Evolutionary conservation across 2,797 vertebrate species (phyloP), one percentile per base, ranked within the genome.

Genomic region (Toxotes lorentzi): DNA sequence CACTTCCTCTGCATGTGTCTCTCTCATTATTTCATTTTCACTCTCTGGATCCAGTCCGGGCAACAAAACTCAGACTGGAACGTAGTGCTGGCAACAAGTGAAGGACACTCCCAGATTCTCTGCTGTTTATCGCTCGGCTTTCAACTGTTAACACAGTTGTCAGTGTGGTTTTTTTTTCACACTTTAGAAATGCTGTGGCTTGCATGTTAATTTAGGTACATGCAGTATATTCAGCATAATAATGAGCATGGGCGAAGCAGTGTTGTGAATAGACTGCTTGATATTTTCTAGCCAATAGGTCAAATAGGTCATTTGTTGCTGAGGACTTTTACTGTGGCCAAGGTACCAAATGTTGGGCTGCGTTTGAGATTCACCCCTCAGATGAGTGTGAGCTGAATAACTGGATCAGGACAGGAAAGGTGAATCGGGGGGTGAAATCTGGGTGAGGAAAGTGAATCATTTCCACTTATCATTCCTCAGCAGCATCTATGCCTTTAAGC

Each of bases 51-150:
- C 48, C 80, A 81, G 74, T 76, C 82, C n/a, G 65, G 78, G 85
- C 63, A 87, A 72, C 82, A 83, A 54, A 84, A 79, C 69, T 84
- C 73, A 77, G 83, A 86, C 73, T 80, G 90, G 91, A 93, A 90
- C 88, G 86, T 85, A 64, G 63, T 79, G 70, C 79, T 90, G 88
- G 89, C 90, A 90, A 63, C 79, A 32, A 87, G 38, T 45, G 78
- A 71, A 32, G 69, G 70, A 86, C 86, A 82, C 88, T 83, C 90
- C 84, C 89, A 71, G 78, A 79, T 88, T 45, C 71, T 83, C 70
- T 62, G 87, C 84, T 84, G 83, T 85, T 89, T 88, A 84, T 88
- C 86, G 73, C 73, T 83, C 54, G 35, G 69, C 73, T 75, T 61
- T 72, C 45, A 23, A 32, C 85, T 64, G 56, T 75, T 76, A 79